These are phyloP conservation scores for Agrochola lota DNA, from an alignment of 2,888 invertebrate genomes.

Conservation along the genomic window DNA sequence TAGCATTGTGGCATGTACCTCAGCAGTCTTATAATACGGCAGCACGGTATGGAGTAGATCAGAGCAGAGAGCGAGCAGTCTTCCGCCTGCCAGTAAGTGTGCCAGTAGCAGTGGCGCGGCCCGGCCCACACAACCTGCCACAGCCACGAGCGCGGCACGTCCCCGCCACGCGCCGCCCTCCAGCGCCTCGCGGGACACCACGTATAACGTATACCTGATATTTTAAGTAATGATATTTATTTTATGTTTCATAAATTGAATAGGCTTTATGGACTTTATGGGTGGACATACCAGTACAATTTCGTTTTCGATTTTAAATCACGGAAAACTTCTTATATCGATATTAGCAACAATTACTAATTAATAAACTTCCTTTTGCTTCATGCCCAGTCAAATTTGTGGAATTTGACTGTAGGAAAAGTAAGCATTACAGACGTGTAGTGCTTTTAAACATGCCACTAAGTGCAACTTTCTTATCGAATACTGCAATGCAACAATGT, in stretches of 20 bases:
- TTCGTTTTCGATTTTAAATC: not conserved
- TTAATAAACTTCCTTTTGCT: not conserved
- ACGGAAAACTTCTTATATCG: not conserved
- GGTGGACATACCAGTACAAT: not conserved
- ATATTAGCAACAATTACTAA: not conserved
- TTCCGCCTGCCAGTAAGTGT: slow-evolving; percentile 93
- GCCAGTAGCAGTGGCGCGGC: slow-evolving; percentile 93
- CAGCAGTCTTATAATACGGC: slow-evolving; percentile 95
- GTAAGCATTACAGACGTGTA: slow-evolving; percentile 12
- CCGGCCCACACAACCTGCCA: slow-evolving; percentile 94
- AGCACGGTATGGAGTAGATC: slow-evolving; percentile 94
- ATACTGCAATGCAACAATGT: slow-evolving; percentile 18
- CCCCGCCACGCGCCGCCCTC: slow-evolving; percentile 91
- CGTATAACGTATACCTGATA: slow-evolving; percentile 91
- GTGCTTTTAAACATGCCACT: slow-evolving; percentile 27
- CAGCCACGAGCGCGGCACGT: slow-evolving; percentile 93
- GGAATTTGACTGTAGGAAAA: slow-evolving; percentile 10
- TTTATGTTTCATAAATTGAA: too few species aligned
- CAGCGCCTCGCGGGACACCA: slow-evolving; percentile 85
- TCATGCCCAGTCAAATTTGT: slow-evolving; percentile 34
- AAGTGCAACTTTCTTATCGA: slow-evolving; percentile 8
- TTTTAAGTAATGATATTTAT: not conserved
- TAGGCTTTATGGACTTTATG: not conserved
- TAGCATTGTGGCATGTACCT: slow-evolving; percentile 85
- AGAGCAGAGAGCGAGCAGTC: slow-evolving; percentile 94